Base-by-base conservation (phyloP, 2,113 vertebrate species). In the Pseudopodoces humilis region DNA sequence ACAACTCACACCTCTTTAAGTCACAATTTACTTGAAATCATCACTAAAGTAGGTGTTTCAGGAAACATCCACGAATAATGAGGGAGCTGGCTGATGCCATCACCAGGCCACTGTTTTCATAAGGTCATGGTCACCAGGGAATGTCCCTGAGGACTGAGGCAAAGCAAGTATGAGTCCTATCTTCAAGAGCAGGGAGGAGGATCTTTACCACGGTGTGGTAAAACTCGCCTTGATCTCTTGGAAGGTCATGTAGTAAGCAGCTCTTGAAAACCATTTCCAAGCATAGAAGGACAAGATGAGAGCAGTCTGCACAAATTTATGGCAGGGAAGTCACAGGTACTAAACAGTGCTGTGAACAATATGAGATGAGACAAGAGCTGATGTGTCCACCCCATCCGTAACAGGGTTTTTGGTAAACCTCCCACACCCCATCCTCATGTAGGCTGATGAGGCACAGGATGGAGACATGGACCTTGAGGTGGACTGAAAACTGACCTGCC, bases 391-490 rank as follows among this genome's bases (percentile, higher is more conserved):
- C 5, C 22, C 41, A 60, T 10, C 44, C 64, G 14, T 3, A 77
- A 11, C 2, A 64, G 7, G 9, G 19, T 28, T 84, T 62, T 49
- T 62, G 30, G 46, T 13, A 43, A n/a, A 5, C 25, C 35, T 70
- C 47, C 13, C 46, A 70, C 27, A 49, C 5, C 27, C 14, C 43
- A 63, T 25, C 33, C 77, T 58, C 31, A 9, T 2, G 6, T 18
- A 49, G 49, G 23, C 43, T 33, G n/a, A 39, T 3, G 7, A 49
- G 44, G 30, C n/a, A 79, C 15, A 70, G 20, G 56, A 55, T 3
- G 30, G 4, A 35, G 33, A 82, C 22, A 21, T 0, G 2, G 9
- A 65, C 31, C 37, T 58, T 0, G 2, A 88, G 9, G 28, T 9
- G 2, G 31, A n/a, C 28, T 28, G 15, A 78, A 35, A 89, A 22